Percentiles rank a stretch among this genome's conserved stretches.
phyloP scores from a whole-genome alignment of 2,888 invertebrate genomes.

The Standfussiana lucernea region DNA sequence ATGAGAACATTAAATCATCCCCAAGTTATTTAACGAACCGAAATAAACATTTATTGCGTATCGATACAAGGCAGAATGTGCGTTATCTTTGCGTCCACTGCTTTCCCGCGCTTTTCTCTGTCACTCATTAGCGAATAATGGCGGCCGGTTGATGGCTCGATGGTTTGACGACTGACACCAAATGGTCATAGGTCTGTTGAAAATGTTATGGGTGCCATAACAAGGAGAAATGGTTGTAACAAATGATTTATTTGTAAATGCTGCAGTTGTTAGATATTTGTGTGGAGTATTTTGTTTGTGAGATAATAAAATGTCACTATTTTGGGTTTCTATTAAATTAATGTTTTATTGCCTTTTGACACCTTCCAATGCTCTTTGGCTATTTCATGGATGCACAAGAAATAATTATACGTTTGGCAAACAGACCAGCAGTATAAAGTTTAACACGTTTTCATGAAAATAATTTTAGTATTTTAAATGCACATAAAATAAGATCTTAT shows the following conservation, averaged over 20 bases:
- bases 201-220: conserved; percentile 41
- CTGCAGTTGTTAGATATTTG: conserved; percentile 23
- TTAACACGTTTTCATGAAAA: conserved; percentile 7
- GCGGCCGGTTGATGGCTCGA: conserved; percentile 45
- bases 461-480: conserved; percentile 10
- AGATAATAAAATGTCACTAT: conserved; percentile 28
- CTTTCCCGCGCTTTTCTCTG: conserved; percentile 77
- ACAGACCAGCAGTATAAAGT: neutral
- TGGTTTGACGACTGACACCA: conserved; percentile 56
- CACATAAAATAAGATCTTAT: conserved; percentile 20
- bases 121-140: conserved; percentile 72
- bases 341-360: conserved; percentile 11
- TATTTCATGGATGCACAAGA: conserved; percentile 12
- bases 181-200: conserved; percentile 48
- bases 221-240: conserved; percentile 29
- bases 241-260: conserved; percentile 39
- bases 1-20: conserved; percentile 51
- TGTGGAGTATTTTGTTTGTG: conserved; percentile 22
- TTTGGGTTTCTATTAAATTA: conserved; percentile 8
- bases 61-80: conserved; percentile 70
- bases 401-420: conserved; percentile 2
- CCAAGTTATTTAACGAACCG: conserved; percentile 62
- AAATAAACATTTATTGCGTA: conserved; percentile 64
- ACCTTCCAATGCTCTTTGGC: neutral
- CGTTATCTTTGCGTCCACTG: conserved; percentile 68